Base-by-base conservation (phyloP, 2,113 vertebrate species). In the Spea bombifrons region DNA sequence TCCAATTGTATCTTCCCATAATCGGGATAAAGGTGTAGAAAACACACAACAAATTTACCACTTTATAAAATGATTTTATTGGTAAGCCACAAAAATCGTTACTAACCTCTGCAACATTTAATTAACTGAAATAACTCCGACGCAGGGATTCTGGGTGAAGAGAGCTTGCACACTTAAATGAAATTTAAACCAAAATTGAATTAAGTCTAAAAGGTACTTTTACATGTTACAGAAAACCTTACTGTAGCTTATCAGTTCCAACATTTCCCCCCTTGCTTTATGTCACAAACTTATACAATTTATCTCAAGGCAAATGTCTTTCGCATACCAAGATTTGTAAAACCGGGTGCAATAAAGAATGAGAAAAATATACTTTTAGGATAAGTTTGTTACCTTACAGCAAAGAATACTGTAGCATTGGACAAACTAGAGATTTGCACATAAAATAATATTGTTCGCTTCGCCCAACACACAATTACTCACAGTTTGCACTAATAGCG, bases 71-170 rank as follows among this genome's bases (percentile, higher is more conserved):
- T 83, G 84, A 90, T 90, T 91, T 90, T 78, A 84, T 88, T 88
- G 81, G 59, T 53, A 8, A 82, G 71, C 72, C 88, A 89, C 84
- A 89, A 84, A 90, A 89, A 89, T 89, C 50, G 5, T 89, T 87
- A 84, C 83, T 88, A 91, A 90, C 83, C 86, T 89, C 84, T 86
- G 83, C 79, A 90, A 86, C 81, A 87, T 79, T 91, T 91, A 92
- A 90, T 93, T 89, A 89, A 89, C 86, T 84, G 82, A 87, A 90
- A 88, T 74, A 45, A 87, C 74, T 89, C 57, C 82, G 83, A 88
- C 83, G 73, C 53, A 85, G 84, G 85, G 85, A 84, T 84, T 88
- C 82, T 89, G 85, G 83, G 86, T 87, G 82, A 91, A 88, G 83
- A 89, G 82, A 81, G 86, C 87, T 85, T 83, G 83, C 83, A 84